These are phyloP conservation scores for Chrysomallon squamiferum DNA, from an alignment of 1,140 invertebrate species.

Conservation along the genomic window DNA sequence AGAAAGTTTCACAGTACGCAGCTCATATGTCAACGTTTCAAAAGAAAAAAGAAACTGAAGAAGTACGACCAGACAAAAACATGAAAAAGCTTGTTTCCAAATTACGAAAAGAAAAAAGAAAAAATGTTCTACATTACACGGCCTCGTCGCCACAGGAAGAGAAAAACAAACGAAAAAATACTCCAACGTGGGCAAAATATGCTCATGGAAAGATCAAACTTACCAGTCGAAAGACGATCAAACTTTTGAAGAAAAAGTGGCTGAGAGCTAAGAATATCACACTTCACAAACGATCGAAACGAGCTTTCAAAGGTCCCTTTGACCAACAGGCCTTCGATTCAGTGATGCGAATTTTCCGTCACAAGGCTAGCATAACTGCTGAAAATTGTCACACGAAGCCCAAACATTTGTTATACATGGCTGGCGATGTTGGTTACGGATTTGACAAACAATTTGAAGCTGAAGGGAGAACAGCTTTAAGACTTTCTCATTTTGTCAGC, in stretches of 20 bases:
- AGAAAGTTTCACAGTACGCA: no score
- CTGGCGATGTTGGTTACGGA: slow-evolving; percentile 82
- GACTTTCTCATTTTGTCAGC: slow-evolving; percentile 41
- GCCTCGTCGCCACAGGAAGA: no score
- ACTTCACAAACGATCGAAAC: background rate
- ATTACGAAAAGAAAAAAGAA: no score
- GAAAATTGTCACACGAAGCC: slow-evolving; percentile 32
- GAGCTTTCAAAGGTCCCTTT: background rate
- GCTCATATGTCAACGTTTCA: no score
- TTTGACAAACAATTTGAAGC: slow-evolving; percentile 89
- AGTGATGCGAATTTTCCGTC: slow-evolving; percentile 33
- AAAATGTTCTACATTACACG: no score
- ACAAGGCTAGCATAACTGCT: slow-evolving; percentile 30
- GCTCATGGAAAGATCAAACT: background rate
- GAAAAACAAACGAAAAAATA: no score
- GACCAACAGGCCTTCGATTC: slow-evolving; percentile 16
- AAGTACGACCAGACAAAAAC: no score
- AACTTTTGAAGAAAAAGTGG: background rate
- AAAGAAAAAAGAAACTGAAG: no score
- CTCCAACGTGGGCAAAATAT: no score
- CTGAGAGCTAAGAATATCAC: background rate
- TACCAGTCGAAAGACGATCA: background rate
- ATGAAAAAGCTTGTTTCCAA: no score
- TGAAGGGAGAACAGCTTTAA: slow-evolving; percentile 58
- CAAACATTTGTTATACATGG: slow-evolving; percentile 23